Conservation (phyloP, 2,888 invertebrate species). For the Seira musarum region DNA sequence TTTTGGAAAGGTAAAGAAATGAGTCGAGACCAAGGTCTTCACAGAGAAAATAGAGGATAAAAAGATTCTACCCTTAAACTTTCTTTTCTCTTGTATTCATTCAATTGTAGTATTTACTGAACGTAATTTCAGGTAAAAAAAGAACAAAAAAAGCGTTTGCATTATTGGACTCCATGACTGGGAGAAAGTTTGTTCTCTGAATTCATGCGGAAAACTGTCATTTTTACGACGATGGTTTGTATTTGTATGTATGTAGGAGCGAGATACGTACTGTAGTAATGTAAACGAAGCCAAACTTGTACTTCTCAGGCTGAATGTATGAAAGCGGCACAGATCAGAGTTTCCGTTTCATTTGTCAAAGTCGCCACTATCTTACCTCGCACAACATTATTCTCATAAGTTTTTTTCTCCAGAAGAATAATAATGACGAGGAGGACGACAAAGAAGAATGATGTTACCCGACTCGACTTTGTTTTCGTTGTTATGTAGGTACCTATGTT, state of each 20-base stretch:
- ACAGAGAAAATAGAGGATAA: slow-evolving; percentile 34
- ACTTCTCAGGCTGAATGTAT: slow-evolving; percentile 4
- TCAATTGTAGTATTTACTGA: background rate
- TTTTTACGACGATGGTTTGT: too few relatives aligned
- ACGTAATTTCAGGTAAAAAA: too few relatives aligned
- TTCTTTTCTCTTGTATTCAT: background rate
- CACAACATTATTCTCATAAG: slow-evolving; percentile 53
- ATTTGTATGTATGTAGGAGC: too few relatives aligned
- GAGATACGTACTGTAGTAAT: too few relatives aligned
- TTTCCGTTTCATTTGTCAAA: slow-evolving; percentile 56
- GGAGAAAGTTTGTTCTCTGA: too few relatives aligned
- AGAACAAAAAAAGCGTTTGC: too few relatives aligned
- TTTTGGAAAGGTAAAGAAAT: background rate
- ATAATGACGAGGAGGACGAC: slow-evolving; percentile 35
- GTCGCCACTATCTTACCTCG: slow-evolving; percentile 52
- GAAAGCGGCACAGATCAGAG: slow-evolving; percentile 15
- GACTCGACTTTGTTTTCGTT: too few relatives aligned
- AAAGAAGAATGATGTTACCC: too few relatives aligned
- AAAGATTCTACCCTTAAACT: slow-evolving; percentile 21
- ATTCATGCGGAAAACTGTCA: too few relatives aligned
- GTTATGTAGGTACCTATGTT: too few relatives aligned
- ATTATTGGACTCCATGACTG: too few relatives aligned
- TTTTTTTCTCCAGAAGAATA: slow-evolving; percentile 45
- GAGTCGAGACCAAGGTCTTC: slow-evolving; percentile 9
- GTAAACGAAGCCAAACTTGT: too few relatives aligned